Conservation (phyloP, 1,140 invertebrate species). For the Ephestia elutella region DNA sequence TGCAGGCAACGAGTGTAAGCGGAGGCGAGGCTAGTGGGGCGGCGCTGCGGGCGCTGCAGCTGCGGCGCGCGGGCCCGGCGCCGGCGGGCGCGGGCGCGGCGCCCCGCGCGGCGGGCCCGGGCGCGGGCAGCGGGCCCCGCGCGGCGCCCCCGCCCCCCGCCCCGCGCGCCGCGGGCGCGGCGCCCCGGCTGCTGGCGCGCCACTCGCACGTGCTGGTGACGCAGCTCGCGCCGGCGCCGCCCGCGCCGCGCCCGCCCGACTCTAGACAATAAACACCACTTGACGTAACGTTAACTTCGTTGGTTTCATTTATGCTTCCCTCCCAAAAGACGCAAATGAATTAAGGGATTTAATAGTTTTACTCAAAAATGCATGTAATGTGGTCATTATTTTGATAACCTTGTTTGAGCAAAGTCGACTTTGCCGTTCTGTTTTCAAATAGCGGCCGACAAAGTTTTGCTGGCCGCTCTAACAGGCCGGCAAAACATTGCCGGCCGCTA, state of each 20-base stretch:
- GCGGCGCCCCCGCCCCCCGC: slow-evolving; percentile 13
- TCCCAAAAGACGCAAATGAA: not conserved
- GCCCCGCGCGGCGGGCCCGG: slow-evolving; percentile 16
- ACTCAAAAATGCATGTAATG: no score
- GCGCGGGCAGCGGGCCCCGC: slow-evolving; percentile 18
- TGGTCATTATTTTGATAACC: no score
- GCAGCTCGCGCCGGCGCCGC: slow-evolving; percentile 8
- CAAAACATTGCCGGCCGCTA: no score
- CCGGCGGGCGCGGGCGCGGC: slow-evolving; percentile 12
- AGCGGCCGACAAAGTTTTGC: no score
- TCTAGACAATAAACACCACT: not conserved
- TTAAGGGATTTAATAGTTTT: no score
- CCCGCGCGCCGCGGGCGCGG: slow-evolving; percentile 20
- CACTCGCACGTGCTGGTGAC: slow-evolving; percentile 2
- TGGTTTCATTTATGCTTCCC: not conserved
- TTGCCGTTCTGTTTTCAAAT: no score
- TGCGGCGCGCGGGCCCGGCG: slow-evolving; percentile 29
- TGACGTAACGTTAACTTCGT: not conserved
- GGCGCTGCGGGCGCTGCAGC: slow-evolving; percentile 46
- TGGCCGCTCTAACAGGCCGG: no score
- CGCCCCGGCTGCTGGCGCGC: slow-evolving; percentile 7
- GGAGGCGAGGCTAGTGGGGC: slow-evolving; percentile 22
- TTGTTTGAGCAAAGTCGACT: no score
- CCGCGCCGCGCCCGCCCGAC: slow-evolving; percentile 11
- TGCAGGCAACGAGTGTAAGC: slow-evolving; percentile 7